Evolutionary conservation across 2,797 vertebrate species (phyloP), one percentile per base, ranked within the genome.

Genomic region (Hylomyscus alleni): DNA sequence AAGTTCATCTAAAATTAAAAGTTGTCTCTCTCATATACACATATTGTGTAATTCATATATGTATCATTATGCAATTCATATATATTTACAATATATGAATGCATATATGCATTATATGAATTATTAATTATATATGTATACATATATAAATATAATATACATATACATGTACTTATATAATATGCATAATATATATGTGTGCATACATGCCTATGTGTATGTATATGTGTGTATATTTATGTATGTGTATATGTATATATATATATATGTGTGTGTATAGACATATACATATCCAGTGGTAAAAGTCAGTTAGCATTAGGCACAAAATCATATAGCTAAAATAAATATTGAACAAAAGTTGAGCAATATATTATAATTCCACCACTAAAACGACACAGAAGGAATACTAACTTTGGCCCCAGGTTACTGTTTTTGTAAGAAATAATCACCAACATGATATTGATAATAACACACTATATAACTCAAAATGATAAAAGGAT

Each of bases 1-100:
- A 95, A 89, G 34, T 80, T 56, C 0, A 81, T 91, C 52, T 88
- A 60, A 94, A 65, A 75, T 90, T 84, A 87, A 86, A 26, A 60
- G 65, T 34, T n/a, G 81, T 80, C n/a, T 86, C 69, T 44, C 91
- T 72, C 12, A 20, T 19, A 31, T 31, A 72, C 15, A 34, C 31
- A 1, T 17, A 34, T n/a, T 67, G 34, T 67, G 31, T 67, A 67
- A 67, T 67, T 60, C 58, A 60, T 60, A 60, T 60, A 26, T 67
- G 31, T 17, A 67, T 67, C 14, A 67, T 65, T 34, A 34, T 34
- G 29, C 31, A 29, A 67, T 34, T 67, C 15, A 67, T 67, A 67
- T 34, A 67, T 67, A 13, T 34, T 67, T 67, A 67, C 4, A 67
- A 67, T 34, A 14, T 67, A 34, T 15, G 31, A 14, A 67, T 67